Conservation (phyloP, 2,888 invertebrate genomes). For the Caenorhabditis uteleia region DNA sequence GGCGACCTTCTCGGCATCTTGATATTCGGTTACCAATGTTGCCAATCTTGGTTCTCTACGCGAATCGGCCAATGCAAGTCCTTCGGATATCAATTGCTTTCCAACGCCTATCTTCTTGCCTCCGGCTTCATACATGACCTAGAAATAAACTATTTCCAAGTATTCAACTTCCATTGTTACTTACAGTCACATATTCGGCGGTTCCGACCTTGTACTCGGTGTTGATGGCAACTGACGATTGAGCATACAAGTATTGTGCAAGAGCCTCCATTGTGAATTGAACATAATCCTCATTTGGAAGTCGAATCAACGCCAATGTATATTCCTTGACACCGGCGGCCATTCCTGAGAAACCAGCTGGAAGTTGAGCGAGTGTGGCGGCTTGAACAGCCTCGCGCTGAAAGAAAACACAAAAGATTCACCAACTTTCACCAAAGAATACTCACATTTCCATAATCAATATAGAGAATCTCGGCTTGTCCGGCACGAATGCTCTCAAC, state of each 20-base stretch:
- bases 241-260: conserved; percentile 33
- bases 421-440: too few relatives aligned
- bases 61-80: conserved; percentile 82
- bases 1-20: conserved; percentile 71
- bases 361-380: conserved; percentile 82
- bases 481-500: conserved; percentile 80
- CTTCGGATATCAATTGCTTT: conserved; percentile 84
- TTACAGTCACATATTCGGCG: conserved; percentile 51
- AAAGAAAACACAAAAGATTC: conserved; percentile 27
- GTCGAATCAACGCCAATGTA: conserved; percentile 81
- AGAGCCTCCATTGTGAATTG: conserved; percentile 24
- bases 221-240: conserved; percentile 54
- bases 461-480: conserved; percentile 83
- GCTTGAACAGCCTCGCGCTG: conserved; percentile 80
- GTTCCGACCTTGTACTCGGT: conserved; percentile 61
- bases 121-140: conserved; percentile 44
- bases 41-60: conserved; percentile 83
- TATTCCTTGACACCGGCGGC: conserved; percentile 81
- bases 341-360: conserved; percentile 79
- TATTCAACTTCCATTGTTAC: neutral
- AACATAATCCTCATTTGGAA: conserved; percentile 78
- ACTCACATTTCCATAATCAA: conserved; percentile 90
- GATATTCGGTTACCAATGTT: conserved; percentile 76
- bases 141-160: conserved; percentile 12
- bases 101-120: conserved; percentile 77